phyloP scores from a whole-genome alignment of 2,888 invertebrate genomes.

The Thereva unica region DNA sequence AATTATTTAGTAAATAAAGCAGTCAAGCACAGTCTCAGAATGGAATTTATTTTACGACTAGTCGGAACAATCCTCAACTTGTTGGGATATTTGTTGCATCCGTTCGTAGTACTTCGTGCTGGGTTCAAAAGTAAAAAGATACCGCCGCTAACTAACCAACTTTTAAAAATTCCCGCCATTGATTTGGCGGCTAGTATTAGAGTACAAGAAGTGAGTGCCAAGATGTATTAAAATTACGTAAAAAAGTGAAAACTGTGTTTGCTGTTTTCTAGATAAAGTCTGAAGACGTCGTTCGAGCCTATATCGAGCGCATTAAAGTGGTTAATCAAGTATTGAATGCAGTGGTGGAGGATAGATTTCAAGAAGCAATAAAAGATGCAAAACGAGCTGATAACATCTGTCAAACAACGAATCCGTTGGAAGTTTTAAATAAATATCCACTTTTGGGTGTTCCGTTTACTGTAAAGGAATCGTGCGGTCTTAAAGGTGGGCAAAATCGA shows the following conservation, averaged over 20 bases:
- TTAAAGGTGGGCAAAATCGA: constrained; percentile 64
- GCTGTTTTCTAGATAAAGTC: constrained; percentile 62
- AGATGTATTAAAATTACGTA: background rate
- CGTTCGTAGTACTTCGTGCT: constrained; percentile 38
- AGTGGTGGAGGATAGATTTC: constrained; percentile 68
- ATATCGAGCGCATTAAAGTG: constrained; percentile 66
- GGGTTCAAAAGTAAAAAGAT: constrained; percentile 38
- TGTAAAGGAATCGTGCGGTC: constrained; percentile 77
- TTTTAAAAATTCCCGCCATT: constrained; percentile 55
- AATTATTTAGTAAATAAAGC: no score
- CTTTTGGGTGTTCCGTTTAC: constrained; percentile 81
- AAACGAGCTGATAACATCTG: constrained; percentile 61
- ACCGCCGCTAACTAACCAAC: constrained; percentile 42
- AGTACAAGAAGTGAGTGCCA: constrained; percentile 47
- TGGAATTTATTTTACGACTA: constrained; percentile 44
- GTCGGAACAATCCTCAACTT: constrained; percentile 41
- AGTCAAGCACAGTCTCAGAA: constrained; percentile 9
- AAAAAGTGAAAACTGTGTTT: background rate
- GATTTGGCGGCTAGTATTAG: constrained; percentile 64
- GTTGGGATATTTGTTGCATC: constrained; percentile 41
- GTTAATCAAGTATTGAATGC: constrained; percentile 73
- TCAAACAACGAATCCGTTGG: constrained; percentile 46
- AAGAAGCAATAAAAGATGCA: constrained; percentile 68
- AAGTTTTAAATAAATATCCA: constrained; percentile 63
- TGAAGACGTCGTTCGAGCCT: constrained; percentile 64